Conservation (phyloP, 1,140 invertebrate species). For the Harpegnathos saltator region DNA sequence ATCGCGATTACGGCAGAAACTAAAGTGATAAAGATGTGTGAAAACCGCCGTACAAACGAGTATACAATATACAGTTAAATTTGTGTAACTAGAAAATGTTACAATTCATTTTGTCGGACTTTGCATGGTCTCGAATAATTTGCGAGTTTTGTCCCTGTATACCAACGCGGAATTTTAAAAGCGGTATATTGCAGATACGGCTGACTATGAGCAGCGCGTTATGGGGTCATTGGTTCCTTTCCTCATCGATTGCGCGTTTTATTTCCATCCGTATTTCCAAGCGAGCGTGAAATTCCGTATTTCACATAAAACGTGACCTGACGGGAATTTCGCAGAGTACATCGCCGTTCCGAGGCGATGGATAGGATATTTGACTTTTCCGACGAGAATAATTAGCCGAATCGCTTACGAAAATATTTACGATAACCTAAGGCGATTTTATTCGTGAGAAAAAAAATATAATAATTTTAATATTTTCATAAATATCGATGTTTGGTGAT, state of each 20-base stretch:
- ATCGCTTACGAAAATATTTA: not conserved
- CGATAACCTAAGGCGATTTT: not conserved
- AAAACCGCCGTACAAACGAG: no score
- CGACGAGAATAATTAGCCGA: slow-evolving; percentile 28
- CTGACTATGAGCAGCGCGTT: slow-evolving; percentile 41
- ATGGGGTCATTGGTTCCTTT: slow-evolving; percentile 52
- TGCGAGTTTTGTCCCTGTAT: not conserved
- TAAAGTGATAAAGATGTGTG: no score
- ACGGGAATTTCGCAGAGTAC: slow-evolving; percentile 23
- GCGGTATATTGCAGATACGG: slow-evolving; percentile 12
- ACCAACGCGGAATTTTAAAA: slow-evolving; percentile 13
- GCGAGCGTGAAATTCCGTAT: slow-evolving; percentile 49
- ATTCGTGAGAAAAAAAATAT: not conserved
- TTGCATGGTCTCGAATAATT: not conserved
- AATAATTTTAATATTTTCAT: no score
- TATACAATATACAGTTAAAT: not conserved
- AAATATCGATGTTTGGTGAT: not conserved
- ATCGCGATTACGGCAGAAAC: no score
- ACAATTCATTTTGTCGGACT: not conserved
- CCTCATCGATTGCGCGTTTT: slow-evolving; percentile 50
- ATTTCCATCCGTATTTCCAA: slow-evolving; percentile 54
- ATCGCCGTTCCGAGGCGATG: not conserved
- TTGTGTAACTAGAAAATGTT: slow-evolving; percentile 7
- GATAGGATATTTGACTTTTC: not conserved
- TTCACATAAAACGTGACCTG: slow-evolving; percentile 42